Conservation (phyloP, 2,888 invertebrate genomes). For the Cerastoderma edule region DNA sequence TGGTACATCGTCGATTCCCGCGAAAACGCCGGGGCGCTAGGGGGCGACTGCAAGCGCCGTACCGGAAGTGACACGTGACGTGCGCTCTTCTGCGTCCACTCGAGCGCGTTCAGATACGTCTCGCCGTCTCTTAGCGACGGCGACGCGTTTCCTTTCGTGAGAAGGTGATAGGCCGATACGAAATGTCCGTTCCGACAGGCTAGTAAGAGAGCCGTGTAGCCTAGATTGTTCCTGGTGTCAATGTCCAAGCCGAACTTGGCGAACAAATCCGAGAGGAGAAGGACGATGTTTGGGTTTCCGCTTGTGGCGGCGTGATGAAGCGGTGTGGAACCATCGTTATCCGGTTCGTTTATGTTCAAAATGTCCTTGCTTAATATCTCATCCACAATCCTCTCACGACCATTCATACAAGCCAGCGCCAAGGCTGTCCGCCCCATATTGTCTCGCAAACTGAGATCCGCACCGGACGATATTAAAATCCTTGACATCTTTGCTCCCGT, state of each 20-base stretch:
- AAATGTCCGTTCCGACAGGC: conserved; percentile 80
- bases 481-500: conserved; percentile 77
- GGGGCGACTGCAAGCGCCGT: conserved; percentile 47
- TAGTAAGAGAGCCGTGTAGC: conserved; percentile 80
- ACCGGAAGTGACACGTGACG: conserved; percentile 51
- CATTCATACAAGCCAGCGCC: conserved; percentile 80
- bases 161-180: conserved; percentile 75
- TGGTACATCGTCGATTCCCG: conserved; percentile 77
- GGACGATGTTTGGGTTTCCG: conserved; percentile 77
- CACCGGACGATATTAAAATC: conserved; percentile 76
- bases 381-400: conserved; percentile 72
- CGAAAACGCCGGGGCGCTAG: conserved; percentile 62
- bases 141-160: conserved; percentile 75
- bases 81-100: conserved; percentile 75
- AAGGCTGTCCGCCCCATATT: conserved; percentile 79
- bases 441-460: conserved; percentile 76
- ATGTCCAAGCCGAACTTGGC: conserved; percentile 76
- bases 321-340: conserved; percentile 82
- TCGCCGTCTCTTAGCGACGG: conserved; percentile 79
- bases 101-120: conserved; percentile 75
- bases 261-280: conserved; percentile 66
- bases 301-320: conserved; percentile 79
- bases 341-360: conserved; percentile 77
- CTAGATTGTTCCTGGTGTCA: conserved; percentile 78
- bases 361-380: conserved; percentile 76